Evolutionary conservation across 2,797 vertebrate genomes (phyloP).

Genomic region (Simalia tracyae): DNA sequence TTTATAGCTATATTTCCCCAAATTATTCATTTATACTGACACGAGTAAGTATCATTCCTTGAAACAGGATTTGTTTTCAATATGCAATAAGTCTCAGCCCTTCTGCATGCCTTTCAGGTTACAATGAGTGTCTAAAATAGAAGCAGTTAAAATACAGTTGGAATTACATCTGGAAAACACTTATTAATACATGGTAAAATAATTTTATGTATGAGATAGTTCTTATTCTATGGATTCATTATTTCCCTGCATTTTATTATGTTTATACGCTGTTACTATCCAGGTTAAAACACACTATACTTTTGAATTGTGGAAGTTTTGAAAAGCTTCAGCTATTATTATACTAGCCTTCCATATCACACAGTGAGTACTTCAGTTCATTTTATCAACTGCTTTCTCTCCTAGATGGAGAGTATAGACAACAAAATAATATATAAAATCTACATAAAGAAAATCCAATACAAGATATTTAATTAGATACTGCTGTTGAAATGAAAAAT

Average conservation of each 20-base stretch:
- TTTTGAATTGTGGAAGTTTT: background rate
- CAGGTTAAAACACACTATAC: background rate
- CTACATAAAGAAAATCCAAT: background rate
- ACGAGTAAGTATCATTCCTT: background rate
- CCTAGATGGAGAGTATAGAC: background rate
- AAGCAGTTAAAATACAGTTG: background rate
- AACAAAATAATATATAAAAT: background rate
- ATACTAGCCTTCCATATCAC: background rate
- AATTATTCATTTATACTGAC: background rate
- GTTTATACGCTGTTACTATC: background rate
- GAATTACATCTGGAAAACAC: background rate
- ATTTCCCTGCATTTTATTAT: background rate
- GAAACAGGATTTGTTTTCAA: background rate
- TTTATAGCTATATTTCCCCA: background rate
- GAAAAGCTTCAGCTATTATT: background rate
- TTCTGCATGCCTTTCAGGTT: background rate
- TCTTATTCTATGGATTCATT: background rate
- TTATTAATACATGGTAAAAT: background rate
- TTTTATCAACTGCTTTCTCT: background rate
- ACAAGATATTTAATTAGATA: slow-evolving; percentile 35
- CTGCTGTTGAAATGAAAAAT: slow-evolving; percentile 40
- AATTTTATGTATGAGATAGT: background rate
- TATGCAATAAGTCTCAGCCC: background rate
- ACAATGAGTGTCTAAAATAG: background rate
- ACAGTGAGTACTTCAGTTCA: background rate